Conservation (phyloP, 2,113 vertebrate species). For the Bubo bubo region DNA sequence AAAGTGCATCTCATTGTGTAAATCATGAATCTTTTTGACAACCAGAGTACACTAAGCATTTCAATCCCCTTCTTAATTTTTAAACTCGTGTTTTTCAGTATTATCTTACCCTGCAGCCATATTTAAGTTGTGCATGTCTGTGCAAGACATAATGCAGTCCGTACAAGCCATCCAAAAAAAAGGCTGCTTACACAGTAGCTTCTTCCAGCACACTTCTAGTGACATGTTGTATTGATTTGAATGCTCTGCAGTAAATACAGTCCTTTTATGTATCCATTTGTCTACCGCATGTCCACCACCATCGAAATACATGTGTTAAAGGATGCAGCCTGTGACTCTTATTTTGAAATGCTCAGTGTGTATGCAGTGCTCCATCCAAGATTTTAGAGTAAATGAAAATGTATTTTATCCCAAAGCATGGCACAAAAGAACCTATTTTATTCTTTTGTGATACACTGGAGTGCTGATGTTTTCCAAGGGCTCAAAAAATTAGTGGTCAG, state of each 20-base stretch:
- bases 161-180: not conserved
- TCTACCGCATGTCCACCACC: not conserved
- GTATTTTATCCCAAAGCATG: not conserved
- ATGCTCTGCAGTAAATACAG: not conserved
- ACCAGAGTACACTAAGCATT: not conserved
- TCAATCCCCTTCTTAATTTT: not conserved
- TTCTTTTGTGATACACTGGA: not conserved
- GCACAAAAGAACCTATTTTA: accelerated
- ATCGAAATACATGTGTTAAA: not conserved
- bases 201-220: not conserved
- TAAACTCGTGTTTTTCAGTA: not conserved
- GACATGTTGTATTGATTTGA: not conserved
- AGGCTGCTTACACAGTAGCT: not conserved
- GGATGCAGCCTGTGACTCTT: not conserved
- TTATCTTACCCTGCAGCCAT: not conserved
- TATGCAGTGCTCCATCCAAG: not conserved
- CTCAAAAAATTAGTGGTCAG: not conserved
- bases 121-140: not conserved
- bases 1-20: not conserved
- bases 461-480: not conserved
- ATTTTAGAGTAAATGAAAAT: not conserved
- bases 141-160: not conserved
- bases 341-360: not conserved
- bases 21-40: not conserved
- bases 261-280: not conserved